phyloP scores from a whole-genome alignment of 2,113 vertebrate species.

The Petromus typicus region DNA sequence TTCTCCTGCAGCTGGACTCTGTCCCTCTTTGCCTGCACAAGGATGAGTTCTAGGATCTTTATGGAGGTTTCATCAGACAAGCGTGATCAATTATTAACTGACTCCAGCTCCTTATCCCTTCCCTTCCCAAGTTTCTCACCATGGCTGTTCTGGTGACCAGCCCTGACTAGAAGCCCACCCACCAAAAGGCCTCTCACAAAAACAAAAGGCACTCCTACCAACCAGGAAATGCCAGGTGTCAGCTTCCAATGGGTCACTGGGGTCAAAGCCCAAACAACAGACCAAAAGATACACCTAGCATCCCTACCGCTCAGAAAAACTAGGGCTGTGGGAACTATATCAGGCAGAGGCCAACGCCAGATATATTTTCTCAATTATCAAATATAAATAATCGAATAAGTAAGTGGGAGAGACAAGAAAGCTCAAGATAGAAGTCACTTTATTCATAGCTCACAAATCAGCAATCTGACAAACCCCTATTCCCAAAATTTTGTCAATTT shows the following conservation, averaged over 20 bases:
- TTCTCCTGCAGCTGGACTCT: not conserved
- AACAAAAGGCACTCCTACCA: not conserved
- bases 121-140: not conserved
- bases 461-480: not conserved
- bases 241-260: not conserved
- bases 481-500: slow-evolving; percentile 17
- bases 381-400: slow-evolving; percentile 17
- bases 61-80: not conserved
- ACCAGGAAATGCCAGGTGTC: not conserved
- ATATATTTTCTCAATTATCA: not conserved
- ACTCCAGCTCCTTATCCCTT: not conserved
- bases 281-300: not conserved
- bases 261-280: not conserved
- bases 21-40: not conserved
- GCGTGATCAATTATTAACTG: not conserved
- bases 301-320: not conserved
- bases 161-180: not conserved
- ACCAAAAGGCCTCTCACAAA: not conserved
- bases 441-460: slow-evolving; percentile 24
- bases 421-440: not conserved
- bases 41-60: not conserved
- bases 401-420: not conserved
- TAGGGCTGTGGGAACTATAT: not conserved
- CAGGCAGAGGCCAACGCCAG: not conserved
- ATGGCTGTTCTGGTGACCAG: not conserved